These are phyloP conservation scores for Microvelia longipes DNA, from an alignment of 1,140 invertebrate genomes.

Conservation along the genomic window DNA sequence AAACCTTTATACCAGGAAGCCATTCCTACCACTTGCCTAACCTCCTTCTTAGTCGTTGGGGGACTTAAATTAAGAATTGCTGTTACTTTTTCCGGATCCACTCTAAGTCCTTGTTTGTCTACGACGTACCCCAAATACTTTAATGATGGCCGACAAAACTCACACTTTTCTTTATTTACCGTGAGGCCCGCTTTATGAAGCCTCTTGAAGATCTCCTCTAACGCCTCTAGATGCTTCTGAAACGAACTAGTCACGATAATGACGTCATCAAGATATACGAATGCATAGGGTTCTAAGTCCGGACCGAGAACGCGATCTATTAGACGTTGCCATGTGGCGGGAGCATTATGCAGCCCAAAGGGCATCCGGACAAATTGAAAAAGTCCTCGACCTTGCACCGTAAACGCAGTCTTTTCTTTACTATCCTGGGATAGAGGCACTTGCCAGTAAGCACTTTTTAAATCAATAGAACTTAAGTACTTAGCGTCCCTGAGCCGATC, in stretches of 20 bases:
- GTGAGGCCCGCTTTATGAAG: not conserved
- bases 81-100: conserved; percentile 7
- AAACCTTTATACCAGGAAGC: conserved; percentile 31
- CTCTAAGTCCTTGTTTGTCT: not conserved
- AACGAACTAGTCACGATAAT: conserved; percentile 20
- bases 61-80: conserved; percentile 19
- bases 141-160: conserved; percentile 7
- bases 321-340: conserved; percentile 29
- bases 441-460: conserved; percentile 20
- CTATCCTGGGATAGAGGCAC: conserved; percentile 22
- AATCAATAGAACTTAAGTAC: conserved; percentile 28
- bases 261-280: conserved; percentile 27
- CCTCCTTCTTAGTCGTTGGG: conserved; percentile 27
- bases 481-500: conserved; percentile 21
- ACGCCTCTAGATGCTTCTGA: conserved; percentile 1
- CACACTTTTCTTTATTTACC: conserved; percentile 10
- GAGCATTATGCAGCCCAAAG: conserved; percentile 31
- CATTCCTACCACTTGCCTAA: conserved; percentile 32
- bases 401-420: conserved; percentile 31
- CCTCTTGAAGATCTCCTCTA: conserved; percentile 10
- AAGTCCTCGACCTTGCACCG: conserved; percentile 22
- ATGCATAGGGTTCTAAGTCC: conserved; percentile 22
- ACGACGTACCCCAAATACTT: conserved; percentile 13
- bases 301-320: conserved; percentile 27
- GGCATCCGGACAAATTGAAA: conserved; percentile 30